Evolutionary conservation across 2,113 vertebrate genomes (phyloP).

Genomic region (Eubucco bourcierii): DNA sequence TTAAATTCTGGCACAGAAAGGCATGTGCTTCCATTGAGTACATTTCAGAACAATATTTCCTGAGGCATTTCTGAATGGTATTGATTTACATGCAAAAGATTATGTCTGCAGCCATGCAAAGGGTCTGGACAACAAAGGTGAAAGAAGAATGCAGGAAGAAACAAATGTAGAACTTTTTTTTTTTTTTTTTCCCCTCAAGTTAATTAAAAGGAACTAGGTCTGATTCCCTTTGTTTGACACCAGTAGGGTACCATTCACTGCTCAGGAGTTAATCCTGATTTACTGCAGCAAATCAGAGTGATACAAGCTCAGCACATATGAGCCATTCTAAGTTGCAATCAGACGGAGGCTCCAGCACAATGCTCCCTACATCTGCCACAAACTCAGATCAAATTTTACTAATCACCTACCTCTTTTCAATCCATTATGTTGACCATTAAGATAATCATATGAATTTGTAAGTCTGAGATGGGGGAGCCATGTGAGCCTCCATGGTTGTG

Average conservation of each 20-base stretch:
- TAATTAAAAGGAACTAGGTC: conserved; percentile 9
- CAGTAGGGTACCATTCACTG: neutral
- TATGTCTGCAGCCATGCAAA: neutral
- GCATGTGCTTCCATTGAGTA: neutral
- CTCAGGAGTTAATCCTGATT: conserved; percentile 27
- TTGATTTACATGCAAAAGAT: conserved; percentile 15
- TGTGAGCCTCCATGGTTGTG: conserved; percentile 33
- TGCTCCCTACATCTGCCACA: conserved; percentile 12
- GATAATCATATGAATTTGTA: conserved; percentile 53
- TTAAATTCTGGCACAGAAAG: neutral
- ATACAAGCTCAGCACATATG: neutral
- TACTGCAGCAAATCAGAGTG: conserved; percentile 2
- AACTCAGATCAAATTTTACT: neutral
- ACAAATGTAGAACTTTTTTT: neutral
- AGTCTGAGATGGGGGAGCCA: conserved; percentile 40
- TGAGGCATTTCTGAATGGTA: conserved; percentile 8
- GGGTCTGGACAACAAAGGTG: neutral
- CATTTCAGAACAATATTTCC: conserved; percentile 39
- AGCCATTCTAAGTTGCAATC: neutral
- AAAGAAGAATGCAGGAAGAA: neutral
- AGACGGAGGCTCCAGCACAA: neutral
- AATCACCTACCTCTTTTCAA: conserved; percentile 29
- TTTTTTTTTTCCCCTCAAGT: neutral
- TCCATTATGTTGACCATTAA: conserved; percentile 51
- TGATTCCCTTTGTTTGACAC: conserved; percentile 15